phyloP scores from a whole-genome alignment of 37 sponge, comb jelly and placozoan species.

The Petrosia ficiformis region DNA sequence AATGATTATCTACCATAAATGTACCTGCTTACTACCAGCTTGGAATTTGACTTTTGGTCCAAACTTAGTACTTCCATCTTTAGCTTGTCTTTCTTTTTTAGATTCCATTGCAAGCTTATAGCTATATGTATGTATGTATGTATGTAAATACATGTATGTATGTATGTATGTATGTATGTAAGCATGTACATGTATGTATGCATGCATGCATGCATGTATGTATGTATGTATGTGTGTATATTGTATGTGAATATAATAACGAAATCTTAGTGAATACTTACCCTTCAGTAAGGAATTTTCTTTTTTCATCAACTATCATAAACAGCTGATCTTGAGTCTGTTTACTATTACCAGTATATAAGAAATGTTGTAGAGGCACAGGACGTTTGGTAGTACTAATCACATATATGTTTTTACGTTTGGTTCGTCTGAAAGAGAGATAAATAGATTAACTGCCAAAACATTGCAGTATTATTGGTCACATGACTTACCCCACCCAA shows the following conservation, averaged over 20 bases:
- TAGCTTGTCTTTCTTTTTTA: conserved; percentile 58
- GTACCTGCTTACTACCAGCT: background rate
- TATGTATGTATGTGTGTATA: no score
- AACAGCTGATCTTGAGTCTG: conserved; percentile 91
- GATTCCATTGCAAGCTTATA: conserved; percentile 64
- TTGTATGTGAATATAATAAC: background rate
- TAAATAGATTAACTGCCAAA: background rate
- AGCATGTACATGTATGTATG: no score
- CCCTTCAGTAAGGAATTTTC: conserved; percentile 54
- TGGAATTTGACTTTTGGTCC: conserved; percentile 40
- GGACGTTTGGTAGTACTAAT: conserved; percentile 90
- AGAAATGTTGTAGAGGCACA: conserved; percentile 91
- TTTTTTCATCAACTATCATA: conserved; percentile 76
- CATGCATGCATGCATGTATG: background rate
- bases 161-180: no score
- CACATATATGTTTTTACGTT: conserved; percentile 86
- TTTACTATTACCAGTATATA: conserved; percentile 95
- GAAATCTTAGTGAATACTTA: conserved; percentile 3
- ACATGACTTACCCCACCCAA: conserved; percentile 90
- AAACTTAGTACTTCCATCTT: conserved; percentile 25
- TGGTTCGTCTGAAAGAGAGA: conserved; percentile 70
- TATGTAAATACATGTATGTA: no score
- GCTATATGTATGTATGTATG: conserved; percentile 37
- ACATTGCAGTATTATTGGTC: no score
- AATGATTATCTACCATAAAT: background rate